Evolutionary conservation across 1,140 invertebrate genomes (phyloP), one percentile per base, ranked within the genome.

Genomic region (Antheraea pernyi): DNA sequence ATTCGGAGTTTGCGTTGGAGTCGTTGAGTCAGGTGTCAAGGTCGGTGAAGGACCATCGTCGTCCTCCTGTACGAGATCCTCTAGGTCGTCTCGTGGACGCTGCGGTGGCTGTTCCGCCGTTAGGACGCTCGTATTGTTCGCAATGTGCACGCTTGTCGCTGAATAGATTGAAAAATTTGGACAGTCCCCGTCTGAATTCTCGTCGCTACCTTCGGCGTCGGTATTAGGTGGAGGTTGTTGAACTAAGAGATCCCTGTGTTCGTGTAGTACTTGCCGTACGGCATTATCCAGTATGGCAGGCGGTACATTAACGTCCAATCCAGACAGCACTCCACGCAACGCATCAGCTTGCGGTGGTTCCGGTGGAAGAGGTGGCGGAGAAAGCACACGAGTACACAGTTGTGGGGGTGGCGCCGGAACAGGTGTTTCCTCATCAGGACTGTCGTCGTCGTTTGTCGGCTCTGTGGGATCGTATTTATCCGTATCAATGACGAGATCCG

Each of bases 151-250:
- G 30, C 96, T 97, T 74, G 96, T 94, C 5, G 95, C 95, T 0
- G 96, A 97, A 86, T 97, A 97, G 67, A 97, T 96, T 6, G 95
- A 96, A 82, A 97, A 97, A 82, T 97, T 97, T 6, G 96, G 96
- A 92, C 96, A 97, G 70, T 96, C 96, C 0, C 95, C 95, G 76
- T 95, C 94, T 3, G 94, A 94, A 59, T 94, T 93, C 48, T 94
- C 93, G 68, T 94, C 94, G 69, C 85, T 89, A 30, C 76, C 5
- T 16, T 53, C 46, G 1, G 46, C 46, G 46, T 6, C 71, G 8
- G 78, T 70, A 19, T 53, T 71, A 18, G 37, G 30, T 64, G 58
- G 73, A n/a, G 63, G 66, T 0, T 79, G 60, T 11, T 82, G 72
- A 37, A 75, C 74, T 36, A 90, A 80, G 18, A 87, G 71, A 59